Base-by-base conservation (phyloP, 2,113 vertebrate genomes). In the Chascanopsetta lugubris region DNA sequence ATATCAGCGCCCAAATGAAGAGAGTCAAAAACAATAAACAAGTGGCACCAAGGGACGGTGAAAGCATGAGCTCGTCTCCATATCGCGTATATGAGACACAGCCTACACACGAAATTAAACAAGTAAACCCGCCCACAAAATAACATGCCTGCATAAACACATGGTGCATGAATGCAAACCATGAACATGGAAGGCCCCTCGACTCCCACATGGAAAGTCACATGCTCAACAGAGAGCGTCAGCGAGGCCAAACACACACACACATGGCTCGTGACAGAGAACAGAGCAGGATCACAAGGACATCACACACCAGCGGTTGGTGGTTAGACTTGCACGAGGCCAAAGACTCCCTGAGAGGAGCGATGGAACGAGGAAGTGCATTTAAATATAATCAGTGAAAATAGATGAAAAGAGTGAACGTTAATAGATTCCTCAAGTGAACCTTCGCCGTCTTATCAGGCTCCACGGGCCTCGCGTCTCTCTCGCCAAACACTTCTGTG, bases 401-500 rank as follows among this genome's bases (percentile, higher is more conserved):
- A 32, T 18, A 49, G 50, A 75, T 34, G 29, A 65, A 53, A 61
- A 57, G 8, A 21, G 4, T 15, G n/a, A 1, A 56, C 38, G 46
- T 56, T 21, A 59, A 73, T 11, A 49, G 36, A 22, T 27, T 69
- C 34, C 69, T 47, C 15, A 27, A 40, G 56, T 50, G 26, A 73
- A 74, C 58, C 40, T 57, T 61, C 53, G 21, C 24, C 21, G 54
- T 75, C 63, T 77, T 74, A 77, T 78, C 72, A 34, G 8, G 22
- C 47, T 61, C 51, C n/a, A 51, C 10, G 8, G 65, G 45, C 80
- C 66, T 86, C 47, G 64, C 66, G 53, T 77, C 56, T 69, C 43
- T 58, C 8, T 75, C 61, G 72, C 60, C 63, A 81, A 80, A 80
- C 53, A 72, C n/a, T 62, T 60, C 45, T 75, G 78, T 81, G 67